A percentile compares a stretch with the other conserved stretches of the same genome.
These are phyloP conservation scores for Malacosoma neustria DNA, from an alignment of 2,888 invertebrate species.

Conservation along the genomic window DNA sequence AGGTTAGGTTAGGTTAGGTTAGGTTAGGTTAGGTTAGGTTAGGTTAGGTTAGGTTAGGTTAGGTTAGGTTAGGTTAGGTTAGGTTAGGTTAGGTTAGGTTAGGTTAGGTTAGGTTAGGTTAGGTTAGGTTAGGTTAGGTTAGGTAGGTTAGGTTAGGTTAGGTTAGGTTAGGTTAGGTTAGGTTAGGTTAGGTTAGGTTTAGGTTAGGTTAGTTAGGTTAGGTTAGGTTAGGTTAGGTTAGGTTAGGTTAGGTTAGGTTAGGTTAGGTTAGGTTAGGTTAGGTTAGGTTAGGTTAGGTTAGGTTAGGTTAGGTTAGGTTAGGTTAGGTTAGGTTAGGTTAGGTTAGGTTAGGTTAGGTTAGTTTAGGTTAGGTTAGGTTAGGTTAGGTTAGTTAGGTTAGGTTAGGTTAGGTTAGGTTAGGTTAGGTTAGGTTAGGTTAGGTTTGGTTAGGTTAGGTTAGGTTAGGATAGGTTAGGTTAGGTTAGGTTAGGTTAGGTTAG, in stretches of 20 bases:
- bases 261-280: constrained; percentile 4
- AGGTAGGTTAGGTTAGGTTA: constrained; percentile 13
- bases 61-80: constrained; percentile 11
- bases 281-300: constrained; percentile 4
- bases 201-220: constrained; percentile 3
- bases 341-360: constrained; percentile 1
- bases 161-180: constrained; percentile 14
- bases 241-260: constrained; percentile 4
- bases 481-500: constrained; percentile 10
- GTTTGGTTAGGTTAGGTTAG: constrained; percentile 10
- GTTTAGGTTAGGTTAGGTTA: too few relatives aligned
- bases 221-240: constrained; percentile 4
- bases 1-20: constrained; percentile 8
- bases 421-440: constrained; percentile 13
- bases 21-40: constrained; percentile 9
- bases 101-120: constrained; percentile 12
- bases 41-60: constrained; percentile 9
- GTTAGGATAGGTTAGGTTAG: constrained; percentile 10
- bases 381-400: constrained; percentile 3
- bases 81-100: constrained; percentile 13
- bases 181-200: constrained; percentile 14
- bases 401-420: constrained; percentile 10
- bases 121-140: constrained; percentile 12
- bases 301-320: constrained; percentile 4
- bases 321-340: constrained; percentile 4